Conservation (phyloP, 2,113 vertebrate genomes). For the Apodemus speciosus region DNA sequence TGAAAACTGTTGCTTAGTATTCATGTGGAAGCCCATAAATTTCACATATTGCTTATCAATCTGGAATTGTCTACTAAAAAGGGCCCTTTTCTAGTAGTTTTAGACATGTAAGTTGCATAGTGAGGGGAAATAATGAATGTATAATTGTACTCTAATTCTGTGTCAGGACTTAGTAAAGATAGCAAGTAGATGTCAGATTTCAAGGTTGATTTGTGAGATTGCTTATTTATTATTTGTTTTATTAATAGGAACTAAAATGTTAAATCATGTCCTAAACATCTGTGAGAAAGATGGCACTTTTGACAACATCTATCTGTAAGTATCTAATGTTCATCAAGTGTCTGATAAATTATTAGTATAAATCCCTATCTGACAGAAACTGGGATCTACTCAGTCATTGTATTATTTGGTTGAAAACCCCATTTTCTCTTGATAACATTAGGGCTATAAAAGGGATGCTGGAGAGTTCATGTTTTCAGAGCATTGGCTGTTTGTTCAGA, state of each 20-base stretch:
- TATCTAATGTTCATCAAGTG: constrained; percentile 74
- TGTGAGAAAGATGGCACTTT: constrained; percentile 99
- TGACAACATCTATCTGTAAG: constrained; percentile 99
- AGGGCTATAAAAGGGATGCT: background rate
- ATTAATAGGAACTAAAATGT: constrained; percentile 97
- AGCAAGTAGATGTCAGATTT: background rate
- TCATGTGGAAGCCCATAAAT: background rate
- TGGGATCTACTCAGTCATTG: background rate
- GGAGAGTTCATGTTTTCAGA: background rate
- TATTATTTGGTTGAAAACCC: constrained; percentile 47
- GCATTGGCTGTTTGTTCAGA: background rate
- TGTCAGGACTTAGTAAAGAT: background rate
- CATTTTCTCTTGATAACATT: background rate
- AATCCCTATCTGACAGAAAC: constrained; percentile 31
- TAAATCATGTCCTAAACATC: constrained; percentile 99
- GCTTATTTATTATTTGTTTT: constrained; percentile 72
- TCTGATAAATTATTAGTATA: constrained; percentile 33
- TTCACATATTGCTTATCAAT: background rate
- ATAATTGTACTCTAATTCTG: constrained; percentile 36
- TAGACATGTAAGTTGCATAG: background rate
- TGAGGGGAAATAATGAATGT: constrained; percentile 31
- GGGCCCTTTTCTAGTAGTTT: constrained; percentile 31
- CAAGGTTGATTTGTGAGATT: constrained; percentile 52
- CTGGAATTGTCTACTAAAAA: background rate
- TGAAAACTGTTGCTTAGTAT: constrained; percentile 23